Base-by-base conservation (phyloP, 2,888 invertebrate genomes). In the Steinernema hermaphroditum region DNA sequence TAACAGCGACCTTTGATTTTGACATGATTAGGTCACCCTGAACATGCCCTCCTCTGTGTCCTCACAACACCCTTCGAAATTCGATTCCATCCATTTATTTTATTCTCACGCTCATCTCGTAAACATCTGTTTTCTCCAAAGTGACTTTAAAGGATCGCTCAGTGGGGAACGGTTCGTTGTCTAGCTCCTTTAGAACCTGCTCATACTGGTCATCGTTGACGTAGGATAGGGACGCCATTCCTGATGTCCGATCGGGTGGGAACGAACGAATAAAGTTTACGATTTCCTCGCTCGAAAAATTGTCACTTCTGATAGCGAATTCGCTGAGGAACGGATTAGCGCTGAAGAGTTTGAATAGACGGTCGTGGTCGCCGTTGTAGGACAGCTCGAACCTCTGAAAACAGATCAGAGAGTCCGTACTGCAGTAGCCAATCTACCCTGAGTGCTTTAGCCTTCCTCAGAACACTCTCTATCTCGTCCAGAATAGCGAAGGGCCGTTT, bases 331-430 rank as follows among this genome's bases (percentile, higher is more conserved):
- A 16, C 4, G 54, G 54, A 54, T 54, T 54, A 16, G 16, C 8
- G 22, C 6, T 54, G 54, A 54, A 54, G 6, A 54, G 27, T 12
- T 54, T 54, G 54, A 54, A 16, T 4, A 54, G 54, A 14, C 54
- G 54, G 6, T 54, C 54, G 54, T 54, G 54, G 29, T 54, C 54
- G 54, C 54, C 54, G 54, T 54, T 54, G 54, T 54, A 54, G 54
- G 54, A 54, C 2, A 54, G 54, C 12, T 54, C 54, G 27, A 54
- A 54, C 6, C 54, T 22, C 54, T 54, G 29, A 27, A 54, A 37
- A n/a, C n/a, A n/a, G n/a, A n/a, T n/a, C n/a, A n/a, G n/a, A n/a
- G n/a, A 37, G 37, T 12, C 37, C 37, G 37, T 22, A 54, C 14
- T 46, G 16, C 16, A 19, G 46, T 19, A 16, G 16, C 46, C 22